phyloP scores from a whole-genome alignment of 2,113 vertebrate genomes.

The Caloenas nicobarica region DNA sequence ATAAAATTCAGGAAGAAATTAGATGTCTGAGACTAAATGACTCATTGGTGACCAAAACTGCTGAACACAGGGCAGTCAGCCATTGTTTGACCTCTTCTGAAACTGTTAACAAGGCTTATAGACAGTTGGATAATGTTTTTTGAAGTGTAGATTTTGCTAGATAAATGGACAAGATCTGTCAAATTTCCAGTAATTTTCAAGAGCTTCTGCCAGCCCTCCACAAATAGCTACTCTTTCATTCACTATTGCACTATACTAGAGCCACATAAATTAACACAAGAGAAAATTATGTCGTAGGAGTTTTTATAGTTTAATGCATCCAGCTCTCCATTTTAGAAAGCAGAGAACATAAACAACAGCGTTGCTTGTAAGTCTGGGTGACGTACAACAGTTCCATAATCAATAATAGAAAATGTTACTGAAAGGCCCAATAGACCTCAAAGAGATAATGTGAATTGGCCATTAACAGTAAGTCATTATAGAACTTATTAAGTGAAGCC shows the following conservation, averaged over 20 bases:
- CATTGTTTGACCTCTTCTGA: not conserved
- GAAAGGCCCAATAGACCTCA: conserved; percentile 33
- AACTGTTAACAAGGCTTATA: not conserved
- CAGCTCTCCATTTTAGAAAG: not conserved
- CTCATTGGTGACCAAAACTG: not conserved
- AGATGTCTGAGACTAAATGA: not conserved
- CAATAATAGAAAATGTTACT: conserved; percentile 45
- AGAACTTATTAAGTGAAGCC: conserved; percentile 64
- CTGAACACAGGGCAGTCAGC: not conserved
- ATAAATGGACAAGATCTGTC: not conserved
- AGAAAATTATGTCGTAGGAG: not conserved
- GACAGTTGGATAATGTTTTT: not conserved
- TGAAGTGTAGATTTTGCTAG: not conserved
- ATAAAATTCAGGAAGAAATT: not conserved
- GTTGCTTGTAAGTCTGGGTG: not conserved
- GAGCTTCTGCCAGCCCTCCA: not conserved
- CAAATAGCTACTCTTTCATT: not conserved
- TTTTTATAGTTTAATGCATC: not conserved
- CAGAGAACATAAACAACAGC: not conserved
- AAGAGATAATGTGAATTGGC: conserved; percentile 32
- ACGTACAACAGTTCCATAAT: not conserved
- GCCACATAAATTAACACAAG: not conserved
- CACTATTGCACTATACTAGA: not conserved
- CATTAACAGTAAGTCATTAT: conserved; percentile 56
- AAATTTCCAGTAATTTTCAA: not conserved